Base-by-base conservation (phyloP, 2,888 invertebrate species). In the Cataglyphis altisquamis region DNA sequence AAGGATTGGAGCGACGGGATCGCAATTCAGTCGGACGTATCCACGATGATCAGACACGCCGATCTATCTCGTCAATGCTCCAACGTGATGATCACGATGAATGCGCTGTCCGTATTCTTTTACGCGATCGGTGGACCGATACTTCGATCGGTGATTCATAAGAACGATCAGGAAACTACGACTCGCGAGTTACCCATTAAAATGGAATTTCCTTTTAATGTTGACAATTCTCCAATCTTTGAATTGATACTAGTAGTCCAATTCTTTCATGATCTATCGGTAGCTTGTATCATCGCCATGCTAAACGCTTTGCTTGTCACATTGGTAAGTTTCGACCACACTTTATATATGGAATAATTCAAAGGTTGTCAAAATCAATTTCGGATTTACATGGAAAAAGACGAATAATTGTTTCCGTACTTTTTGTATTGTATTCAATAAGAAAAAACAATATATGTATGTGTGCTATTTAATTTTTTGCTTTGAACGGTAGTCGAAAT, bases 221-320 rank as follows among this genome's bases (percentile, higher is more conserved):
- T 64, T 15, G 57, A 66, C 63, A 41, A 78, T 3, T 85, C 88
- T 0, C 88, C 88, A 8, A 32, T 84, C 8, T 88, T 88, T 25
- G 88, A 88, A 45, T 1, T 84, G 1, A 48, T 86, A 41, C 15
- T 81, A 25, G 8, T 82, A 32, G 41, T 48, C 8, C 88, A 88
- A 74, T 70, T 88, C 18, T 10, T 86, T 29, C 85, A 83, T 3
- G 85, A 86, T 64, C 60, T 83, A 21, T 78, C 81, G 12, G 82
- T 84, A 32, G 86, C 85, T n/a, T 84, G 85, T 60, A 10, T 62
- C 21, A 78, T 85, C 12, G 86, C 88, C 48, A 60, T 83, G 15
- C 32, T 86, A 6, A 87, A 88, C 62, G 83, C 88, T 21, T 48
- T 88, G n/a, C 84, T 88, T 21, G 78, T 78, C 32, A 82, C 82